These are phyloP conservation scores for Drosophila paracracens DNA, from an alignment of 2,888 invertebrate genomes.

Conservation along the genomic window DNA sequence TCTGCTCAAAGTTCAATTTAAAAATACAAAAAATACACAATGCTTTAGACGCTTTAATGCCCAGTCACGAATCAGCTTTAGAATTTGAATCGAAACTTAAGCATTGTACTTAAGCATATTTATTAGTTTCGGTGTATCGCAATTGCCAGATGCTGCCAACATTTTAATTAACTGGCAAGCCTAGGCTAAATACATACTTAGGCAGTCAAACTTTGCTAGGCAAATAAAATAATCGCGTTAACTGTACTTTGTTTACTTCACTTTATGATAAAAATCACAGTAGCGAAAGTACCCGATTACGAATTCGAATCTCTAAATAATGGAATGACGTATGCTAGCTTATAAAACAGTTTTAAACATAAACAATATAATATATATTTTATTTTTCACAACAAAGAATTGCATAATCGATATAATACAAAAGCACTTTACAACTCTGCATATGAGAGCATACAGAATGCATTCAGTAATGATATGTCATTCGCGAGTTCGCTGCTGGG, in stretches of 20 bases:
- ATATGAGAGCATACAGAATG: neutral
- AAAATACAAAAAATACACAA: slow-evolving; percentile 31
- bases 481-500: neutral
- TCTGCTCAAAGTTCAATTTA: slow-evolving; percentile 72
- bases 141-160: slow-evolving; percentile 40
- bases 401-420: neutral
- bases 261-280: neutral
- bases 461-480: neutral
- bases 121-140: slow-evolving; percentile 32
- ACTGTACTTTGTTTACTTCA: neutral
- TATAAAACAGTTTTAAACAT: neutral
- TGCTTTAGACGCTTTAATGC: slow-evolving; percentile 43
- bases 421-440: neutral
- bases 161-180: slow-evolving; percentile 43
- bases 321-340: neutral
- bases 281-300: neutral
- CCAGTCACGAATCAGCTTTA: slow-evolving; percentile 63
- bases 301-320: neutral
- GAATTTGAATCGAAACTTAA: slow-evolving; percentile 57
- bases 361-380: neutral
- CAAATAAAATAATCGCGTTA: neutral
- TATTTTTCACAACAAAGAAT: neutral
- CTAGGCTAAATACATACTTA: neutral
- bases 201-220: neutral
- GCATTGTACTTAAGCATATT: slow-evolving; percentile 25